Evolutionary conservation across 2,113 vertebrate genomes (phyloP), one percentile per base, ranked within the genome.

Genomic region (Aldabrachelys gigantea): DNA sequence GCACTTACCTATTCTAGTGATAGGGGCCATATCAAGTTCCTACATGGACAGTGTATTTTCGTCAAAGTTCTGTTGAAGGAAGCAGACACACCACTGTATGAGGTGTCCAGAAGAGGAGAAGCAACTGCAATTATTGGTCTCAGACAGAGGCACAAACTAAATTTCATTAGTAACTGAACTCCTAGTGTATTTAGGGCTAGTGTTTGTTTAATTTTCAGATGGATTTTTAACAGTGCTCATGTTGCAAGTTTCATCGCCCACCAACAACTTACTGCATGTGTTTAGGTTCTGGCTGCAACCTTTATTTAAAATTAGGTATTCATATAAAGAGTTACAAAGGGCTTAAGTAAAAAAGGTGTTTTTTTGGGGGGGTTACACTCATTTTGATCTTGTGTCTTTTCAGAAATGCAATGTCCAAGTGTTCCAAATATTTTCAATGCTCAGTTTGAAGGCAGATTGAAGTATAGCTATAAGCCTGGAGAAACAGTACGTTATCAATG

Each of bases 401-500:
- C 80, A 91, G 90, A 86, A 91, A 75, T 52, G 41, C 4, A 65
- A 27, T 91, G 90, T 44, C 5, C 12, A 16, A 10, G 50, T 38
- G 91, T 95, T 29, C 97, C 96, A 5, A 2, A 1, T 8, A 82
- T 97, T 9, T 0, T 44, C 72, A 85, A 97, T 82, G 91, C 80
- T 59, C 9, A 6, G 27, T 29, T 65, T 38, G 6, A 1, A 21
- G 4, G 29, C 1, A 10, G 0, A 0, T 0, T 0, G 8, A 93
- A 13, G 53, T 0, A 0, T 3, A 82, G 1, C 4, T 97, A 96
- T 69, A 6, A 1, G 8, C 1, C 84, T 69, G 85, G 56, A 14
- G 79, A 94, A 2, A 91, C 1, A 76, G 69, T 87, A 19, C 38
- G 1, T 8, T 97, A 97, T 22, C 11, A 91, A 78, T 97, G 97